A percentile compares a stretch with the other conserved stretches of the same genome.
These are phyloP conservation scores for Ostrea denselamellosa DNA, from an alignment of 1,140 invertebrate species.

Conservation along the genomic window DNA sequence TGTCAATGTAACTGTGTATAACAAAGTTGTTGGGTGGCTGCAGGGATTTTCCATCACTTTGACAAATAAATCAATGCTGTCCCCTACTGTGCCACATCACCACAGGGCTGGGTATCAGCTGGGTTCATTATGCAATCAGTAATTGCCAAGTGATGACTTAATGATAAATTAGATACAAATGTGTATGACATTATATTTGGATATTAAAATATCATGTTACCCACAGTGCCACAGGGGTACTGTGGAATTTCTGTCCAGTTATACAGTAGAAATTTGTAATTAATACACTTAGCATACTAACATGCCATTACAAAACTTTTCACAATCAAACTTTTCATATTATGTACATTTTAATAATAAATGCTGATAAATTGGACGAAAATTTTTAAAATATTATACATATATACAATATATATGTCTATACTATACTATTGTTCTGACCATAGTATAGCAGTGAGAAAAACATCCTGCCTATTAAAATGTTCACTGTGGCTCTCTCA, in stretches of 20 bases:
- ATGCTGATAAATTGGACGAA: neutral
- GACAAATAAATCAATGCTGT: slow-evolving; percentile 26
- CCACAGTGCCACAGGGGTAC: slow-evolving; percentile 18
- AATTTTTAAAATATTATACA: neutral
- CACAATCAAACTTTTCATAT: neutral
- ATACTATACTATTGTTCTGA: neutral
- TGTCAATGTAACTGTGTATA: neutral
- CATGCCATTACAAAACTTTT: neutral
- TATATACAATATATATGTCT: neutral
- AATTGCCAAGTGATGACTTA: slow-evolving; percentile 26
- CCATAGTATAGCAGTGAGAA: no score
- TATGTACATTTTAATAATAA: neutral
- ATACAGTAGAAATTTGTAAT: neutral
- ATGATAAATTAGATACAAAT: slow-evolving; percentile 35
- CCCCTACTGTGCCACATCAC: slow-evolving; percentile 7
- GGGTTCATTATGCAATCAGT: slow-evolving; percentile 11
- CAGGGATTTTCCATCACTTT: neutral
- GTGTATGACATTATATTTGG: slow-evolving; percentile 7
- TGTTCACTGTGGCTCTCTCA: neutral
- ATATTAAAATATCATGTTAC: slow-evolving; percentile 31
- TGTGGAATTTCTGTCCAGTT: slow-evolving; percentile 3
- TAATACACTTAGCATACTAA: neutral
- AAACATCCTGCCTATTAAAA: neutral
- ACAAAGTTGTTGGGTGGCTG: neutral
- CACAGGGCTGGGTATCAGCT: slow-evolving; percentile 27